A percentile compares a stretch with the other conserved stretches of the same genome.
Conservation (phyloP, 2,113 vertebrate genomes). For the Amia ocellicauda region DNA sequence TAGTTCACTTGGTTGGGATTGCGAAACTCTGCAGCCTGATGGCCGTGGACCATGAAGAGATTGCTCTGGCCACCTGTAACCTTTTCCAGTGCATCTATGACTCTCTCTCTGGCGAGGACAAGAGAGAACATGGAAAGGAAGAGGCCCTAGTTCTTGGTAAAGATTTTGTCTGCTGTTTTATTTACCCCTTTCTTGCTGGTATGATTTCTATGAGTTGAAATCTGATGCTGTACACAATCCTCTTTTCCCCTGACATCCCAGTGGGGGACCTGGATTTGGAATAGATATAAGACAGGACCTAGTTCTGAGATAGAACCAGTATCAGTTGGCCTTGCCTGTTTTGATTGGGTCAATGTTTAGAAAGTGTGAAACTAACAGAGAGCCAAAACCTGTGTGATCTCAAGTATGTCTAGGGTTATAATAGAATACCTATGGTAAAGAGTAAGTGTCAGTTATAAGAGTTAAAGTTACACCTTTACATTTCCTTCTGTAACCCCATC, state of each 20-base stretch:
- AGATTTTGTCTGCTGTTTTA: neutral
- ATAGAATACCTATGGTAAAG: too few species aligned
- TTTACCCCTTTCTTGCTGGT: neutral
- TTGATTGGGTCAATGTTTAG: constrained; percentile 5
- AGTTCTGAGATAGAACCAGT: too few species aligned
- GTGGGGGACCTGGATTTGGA: too few species aligned
- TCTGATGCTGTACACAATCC: too few species aligned
- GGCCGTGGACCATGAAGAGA: constrained; percentile 83
- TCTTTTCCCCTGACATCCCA: too few species aligned
- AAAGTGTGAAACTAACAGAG: neutral
- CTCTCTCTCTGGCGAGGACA: constrained; percentile 80
- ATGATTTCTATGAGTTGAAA: too few species aligned
- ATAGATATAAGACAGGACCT: too few species aligned
- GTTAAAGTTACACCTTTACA: too few species aligned
- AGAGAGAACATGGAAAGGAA: constrained; percentile 81
- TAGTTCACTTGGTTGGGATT: constrained; percentile 74
- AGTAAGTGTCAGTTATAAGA: too few species aligned
- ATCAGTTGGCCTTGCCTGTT: neutral
- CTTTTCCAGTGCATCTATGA: constrained; percentile 86
- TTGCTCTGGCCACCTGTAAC: constrained; percentile 81
- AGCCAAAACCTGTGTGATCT: too few species aligned
- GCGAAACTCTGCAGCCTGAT: constrained; percentile 85
- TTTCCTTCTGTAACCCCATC: too few species aligned
- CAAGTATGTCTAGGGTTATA: too few species aligned
- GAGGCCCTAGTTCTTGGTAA: constrained; percentile 87